phyloP scores from a whole-genome alignment of 1,140 invertebrate species.

The Zaprionus lachaisei region DNA sequence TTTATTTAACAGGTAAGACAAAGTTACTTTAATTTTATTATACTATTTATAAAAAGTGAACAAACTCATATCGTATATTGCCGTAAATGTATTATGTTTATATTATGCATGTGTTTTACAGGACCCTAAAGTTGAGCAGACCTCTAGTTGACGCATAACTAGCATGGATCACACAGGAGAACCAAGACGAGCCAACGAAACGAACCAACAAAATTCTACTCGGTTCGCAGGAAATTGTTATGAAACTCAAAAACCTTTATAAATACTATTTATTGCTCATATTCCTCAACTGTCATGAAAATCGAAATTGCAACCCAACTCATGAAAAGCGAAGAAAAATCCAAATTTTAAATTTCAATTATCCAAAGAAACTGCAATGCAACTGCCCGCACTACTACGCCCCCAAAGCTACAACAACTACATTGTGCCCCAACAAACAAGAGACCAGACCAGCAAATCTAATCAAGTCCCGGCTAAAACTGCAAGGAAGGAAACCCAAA shows the following conservation, averaged over 20 bases:
- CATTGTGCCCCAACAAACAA: slow-evolving; percentile 53
- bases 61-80: not conserved
- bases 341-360: slow-evolving; percentile 40
- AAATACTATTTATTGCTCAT: slow-evolving; percentile 72
- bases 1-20: slow-evolving; percentile 77
- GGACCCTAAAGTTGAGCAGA: slow-evolving; percentile 52
- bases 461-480: slow-evolving; percentile 67
- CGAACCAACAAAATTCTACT: slow-evolving; percentile 38
- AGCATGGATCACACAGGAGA: slow-evolving; percentile 66
- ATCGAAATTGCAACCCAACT: slow-evolving; percentile 35
- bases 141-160: slow-evolving; percentile 44
- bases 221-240: slow-evolving; percentile 66
- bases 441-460: slow-evolving; percentile 64
- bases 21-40: not conserved
- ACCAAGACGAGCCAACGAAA: slow-evolving; percentile 28
- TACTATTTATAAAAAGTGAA: not conserved
- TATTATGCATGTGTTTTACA: slow-evolving; percentile 2
- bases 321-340: slow-evolving; percentile 16
- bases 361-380: slow-evolving; percentile 53
- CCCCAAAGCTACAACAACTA: slow-evolving; percentile 6
- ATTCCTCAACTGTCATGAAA: slow-evolving; percentile 69
- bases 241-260: slow-evolving; percentile 78
- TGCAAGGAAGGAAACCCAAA: slow-evolving; percentile 81
- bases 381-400: slow-evolving; percentile 32
- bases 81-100: not conserved